Base-by-base conservation (phyloP, 2,797 vertebrate genomes). In the Prunella strophiata region DNA sequence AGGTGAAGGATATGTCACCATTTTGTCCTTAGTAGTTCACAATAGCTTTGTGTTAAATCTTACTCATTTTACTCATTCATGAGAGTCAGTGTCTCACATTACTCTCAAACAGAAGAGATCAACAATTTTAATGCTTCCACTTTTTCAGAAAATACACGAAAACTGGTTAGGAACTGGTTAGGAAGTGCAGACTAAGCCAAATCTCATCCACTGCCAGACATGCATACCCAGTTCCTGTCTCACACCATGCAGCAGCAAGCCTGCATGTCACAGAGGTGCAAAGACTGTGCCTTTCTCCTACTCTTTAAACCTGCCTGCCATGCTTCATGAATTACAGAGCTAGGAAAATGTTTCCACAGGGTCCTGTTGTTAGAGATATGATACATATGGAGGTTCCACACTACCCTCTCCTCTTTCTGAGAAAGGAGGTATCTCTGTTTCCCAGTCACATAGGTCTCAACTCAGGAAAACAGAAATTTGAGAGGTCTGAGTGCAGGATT, bases 391-490 rank as follows among this genome's bases (percentile, higher is more conserved):
- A 93, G 50, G 57, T 22, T 87, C n/a, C 25, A 63, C 19, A 34
- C 32, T 32, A 42, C 21, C 3, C 23, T 11, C 32, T 66, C 8
- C 51, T 87, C 36, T 61, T 88, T 51, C 84, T 82, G 67, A 91
- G 84, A 92, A 89, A 76, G 48, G 13, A 76, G 57, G 25, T 42
- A 42, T 75, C 67, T 86, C 72, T 83, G 25, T 73, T 95, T 88
- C 75, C 55, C 89, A 79, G 67, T 48, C 50, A 59, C 45, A 57
- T 7, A 81, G 62, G 43, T 86, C 66, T 84, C 54, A 40, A 4
- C 38, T 93, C 43, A 66, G 70, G 79, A 88, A 90, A 94, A 95
- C 4, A 90, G 95, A 95, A 95, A 96, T 70, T 58, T 76, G 96
- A 96, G 96, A 90, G 6, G 77, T 70, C 82, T 27, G 36, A 91